These are phyloP conservation scores for Anableps anableps DNA, from an alignment of 2,797 vertebrate species.

Conservation along the genomic window DNA sequence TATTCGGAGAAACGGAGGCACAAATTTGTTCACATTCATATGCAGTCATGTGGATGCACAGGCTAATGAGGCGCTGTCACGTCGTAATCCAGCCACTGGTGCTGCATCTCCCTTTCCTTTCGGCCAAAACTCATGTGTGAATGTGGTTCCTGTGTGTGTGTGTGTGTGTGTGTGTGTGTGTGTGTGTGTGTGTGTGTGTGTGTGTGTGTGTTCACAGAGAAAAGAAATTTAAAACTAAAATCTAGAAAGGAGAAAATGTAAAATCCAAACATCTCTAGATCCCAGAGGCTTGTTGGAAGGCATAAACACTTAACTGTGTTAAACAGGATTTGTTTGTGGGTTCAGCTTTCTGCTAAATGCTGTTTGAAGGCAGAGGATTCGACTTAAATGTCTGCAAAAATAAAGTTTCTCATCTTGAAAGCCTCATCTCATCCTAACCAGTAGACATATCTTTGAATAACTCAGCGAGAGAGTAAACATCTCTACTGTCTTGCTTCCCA, in stretches of 20 bases:
- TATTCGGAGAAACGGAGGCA: slow-evolving; percentile 3
- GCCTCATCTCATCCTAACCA: not conserved
- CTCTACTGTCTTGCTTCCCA: not conserved
- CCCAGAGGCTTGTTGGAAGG: not conserved
- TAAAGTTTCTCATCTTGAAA: not conserved
- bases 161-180: not conserved
- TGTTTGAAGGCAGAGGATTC: not conserved
- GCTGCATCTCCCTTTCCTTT: slow-evolving; percentile 5
- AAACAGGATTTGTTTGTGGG: slow-evolving; percentile 2
- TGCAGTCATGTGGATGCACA: not conserved
- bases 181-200: not conserved
- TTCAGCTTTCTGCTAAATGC: not conserved
- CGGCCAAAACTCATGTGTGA: not conserved
- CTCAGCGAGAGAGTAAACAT: not conserved
- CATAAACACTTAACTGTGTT: not conserved
- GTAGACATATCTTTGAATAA: not conserved
- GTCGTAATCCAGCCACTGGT: slow-evolving; percentile 40
- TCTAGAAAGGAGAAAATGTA: not conserved
- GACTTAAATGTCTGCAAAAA: not conserved
- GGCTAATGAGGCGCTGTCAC: slow-evolving; percentile 50
- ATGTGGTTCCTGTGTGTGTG: not conserved
- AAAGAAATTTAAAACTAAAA: not conserved
- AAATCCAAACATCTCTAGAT: slow-evolving; percentile 3
- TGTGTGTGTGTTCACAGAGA: not conserved
- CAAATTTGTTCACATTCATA: slow-evolving; percentile 3